phyloP scores from a whole-genome alignment of 1,140 invertebrate genomes.

The Doryteuthis pealeii region DNA sequence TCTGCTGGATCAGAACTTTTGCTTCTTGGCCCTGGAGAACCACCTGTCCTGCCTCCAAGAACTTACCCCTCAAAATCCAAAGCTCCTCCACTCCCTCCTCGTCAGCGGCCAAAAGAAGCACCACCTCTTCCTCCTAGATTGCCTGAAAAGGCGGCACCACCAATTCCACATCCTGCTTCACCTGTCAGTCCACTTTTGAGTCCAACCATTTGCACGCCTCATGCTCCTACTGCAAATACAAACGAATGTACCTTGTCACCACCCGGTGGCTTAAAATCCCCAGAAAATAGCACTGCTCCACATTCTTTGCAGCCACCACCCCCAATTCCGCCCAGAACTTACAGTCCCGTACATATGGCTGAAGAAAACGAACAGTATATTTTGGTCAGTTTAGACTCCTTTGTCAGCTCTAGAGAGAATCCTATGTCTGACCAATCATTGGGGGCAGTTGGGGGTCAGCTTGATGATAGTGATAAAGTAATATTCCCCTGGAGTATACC shows the following conservation, averaged over 20 bases:
- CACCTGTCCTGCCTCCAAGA: constrained; percentile 46
- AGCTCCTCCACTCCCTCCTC: constrained; percentile 49
- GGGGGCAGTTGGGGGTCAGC: constrained; percentile 14
- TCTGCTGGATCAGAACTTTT: constrained; percentile 29
- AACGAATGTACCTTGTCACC: constrained; percentile 46
- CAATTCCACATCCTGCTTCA: neutral
- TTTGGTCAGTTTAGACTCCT: constrained; percentile 46
- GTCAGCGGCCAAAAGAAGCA: constrained; percentile 36
- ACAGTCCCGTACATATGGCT: constrained; percentile 45
- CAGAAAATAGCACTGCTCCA: constrained; percentile 29
- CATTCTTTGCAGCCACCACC: constrained; percentile 27
- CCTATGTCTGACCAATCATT: constrained; percentile 25
- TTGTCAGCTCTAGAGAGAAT: constrained; percentile 39
- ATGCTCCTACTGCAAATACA: constrained; percentile 15
- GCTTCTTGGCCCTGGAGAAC: constrained; percentile 18
- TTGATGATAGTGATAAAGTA: neutral
- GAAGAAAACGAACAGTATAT: constrained; percentile 38
- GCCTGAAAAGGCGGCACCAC: constrained; percentile 20
- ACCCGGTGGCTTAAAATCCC: constrained; percentile 58
- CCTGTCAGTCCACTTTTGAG: constrained; percentile 16
- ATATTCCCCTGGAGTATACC: neutral
- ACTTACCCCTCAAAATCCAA: constrained; percentile 38
- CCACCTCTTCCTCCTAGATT: constrained; percentile 42
- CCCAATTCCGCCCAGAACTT: constrained; percentile 50
- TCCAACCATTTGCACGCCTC: constrained; percentile 15